These are phyloP conservation scores for Perithous albicinctus DNA, from an alignment of 2,888 invertebrate genomes.

Conservation along the genomic window DNA sequence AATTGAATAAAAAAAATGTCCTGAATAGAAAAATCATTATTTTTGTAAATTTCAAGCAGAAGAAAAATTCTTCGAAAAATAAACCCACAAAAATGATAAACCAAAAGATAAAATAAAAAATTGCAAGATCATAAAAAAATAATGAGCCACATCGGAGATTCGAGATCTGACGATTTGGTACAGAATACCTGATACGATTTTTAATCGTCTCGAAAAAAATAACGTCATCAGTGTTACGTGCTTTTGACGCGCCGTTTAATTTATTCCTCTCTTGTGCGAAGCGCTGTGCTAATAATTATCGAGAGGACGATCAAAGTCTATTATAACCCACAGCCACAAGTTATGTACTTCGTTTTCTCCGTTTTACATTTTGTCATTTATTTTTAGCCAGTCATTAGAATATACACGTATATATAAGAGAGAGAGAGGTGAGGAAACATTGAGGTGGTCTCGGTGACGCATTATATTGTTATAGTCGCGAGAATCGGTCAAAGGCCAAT, in stretches of 20 bases:
- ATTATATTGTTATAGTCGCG: not conserved
- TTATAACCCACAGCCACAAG: not conserved
- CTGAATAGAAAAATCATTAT: too few species aligned
- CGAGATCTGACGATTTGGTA: too few species aligned
- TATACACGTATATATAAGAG: not conserved
- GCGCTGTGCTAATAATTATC: slow-evolving; percentile 17
- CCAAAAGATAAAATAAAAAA: too few species aligned
- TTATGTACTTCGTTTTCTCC: not conserved
- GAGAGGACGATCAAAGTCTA: slow-evolving; percentile 36
- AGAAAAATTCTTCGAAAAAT: too few species aligned
- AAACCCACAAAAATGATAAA: too few species aligned
- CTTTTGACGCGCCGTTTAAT: not conserved
- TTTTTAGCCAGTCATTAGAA: slow-evolving; percentile 12
- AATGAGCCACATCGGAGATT: too few species aligned
- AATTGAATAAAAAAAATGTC: too few species aligned
- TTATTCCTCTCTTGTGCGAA: slow-evolving; percentile 18
- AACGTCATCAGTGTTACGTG: not conserved
- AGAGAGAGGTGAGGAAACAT: not conserved
- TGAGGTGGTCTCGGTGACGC: slow-evolving; percentile 7
- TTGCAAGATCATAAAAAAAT: too few species aligned
- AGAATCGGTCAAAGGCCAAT: slow-evolving; percentile 40
- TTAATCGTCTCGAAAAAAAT: not conserved
- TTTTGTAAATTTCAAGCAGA: too few species aligned
- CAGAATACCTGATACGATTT: too few species aligned
- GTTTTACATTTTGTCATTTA: not conserved